Percentiles rank a stretch among this genome's conserved stretches.
Evolutionary conservation across 1,140 invertebrate genomes (phyloP).

Genomic region (Brachionus rubens): DNA sequence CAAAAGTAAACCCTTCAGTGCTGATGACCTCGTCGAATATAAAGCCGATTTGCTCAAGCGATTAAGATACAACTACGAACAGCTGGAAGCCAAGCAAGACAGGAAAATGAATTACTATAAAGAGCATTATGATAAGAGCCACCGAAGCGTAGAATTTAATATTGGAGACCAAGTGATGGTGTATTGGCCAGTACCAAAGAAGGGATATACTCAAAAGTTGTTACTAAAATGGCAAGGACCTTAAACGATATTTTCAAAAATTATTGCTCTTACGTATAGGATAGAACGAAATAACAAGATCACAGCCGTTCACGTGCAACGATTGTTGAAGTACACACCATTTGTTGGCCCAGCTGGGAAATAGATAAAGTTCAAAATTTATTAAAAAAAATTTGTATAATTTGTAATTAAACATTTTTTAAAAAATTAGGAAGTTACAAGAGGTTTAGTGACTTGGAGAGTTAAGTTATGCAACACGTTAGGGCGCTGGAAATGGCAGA

Average conservation of each 20-base stretch:
- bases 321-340: not conserved
- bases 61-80: not conserved
- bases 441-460: too few relatives aligned
- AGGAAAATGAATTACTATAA: slow-evolving; percentile 18
- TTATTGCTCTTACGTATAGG: not conserved
- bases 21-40: not conserved
- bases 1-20: not conserved
- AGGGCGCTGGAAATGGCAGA: too few relatives aligned
- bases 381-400: too few relatives aligned
- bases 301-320: not conserved
- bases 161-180: not conserved
- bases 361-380: too few relatives aligned
- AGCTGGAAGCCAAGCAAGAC: not conserved
- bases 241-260: not conserved
- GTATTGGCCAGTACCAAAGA: not conserved
- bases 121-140: not conserved
- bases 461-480: too few relatives aligned
- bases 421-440: too few relatives aligned
- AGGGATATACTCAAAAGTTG: slow-evolving; percentile 11
- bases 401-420: too few relatives aligned
- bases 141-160: not conserved
- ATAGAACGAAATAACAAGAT: not conserved
- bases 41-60: not conserved
- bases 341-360: too few relatives aligned
- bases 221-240: slow-evolving; percentile 24